Evolutionary conservation across 2,113 vertebrate species (phyloP).

Genomic region (Plectropomus leopardus): DNA sequence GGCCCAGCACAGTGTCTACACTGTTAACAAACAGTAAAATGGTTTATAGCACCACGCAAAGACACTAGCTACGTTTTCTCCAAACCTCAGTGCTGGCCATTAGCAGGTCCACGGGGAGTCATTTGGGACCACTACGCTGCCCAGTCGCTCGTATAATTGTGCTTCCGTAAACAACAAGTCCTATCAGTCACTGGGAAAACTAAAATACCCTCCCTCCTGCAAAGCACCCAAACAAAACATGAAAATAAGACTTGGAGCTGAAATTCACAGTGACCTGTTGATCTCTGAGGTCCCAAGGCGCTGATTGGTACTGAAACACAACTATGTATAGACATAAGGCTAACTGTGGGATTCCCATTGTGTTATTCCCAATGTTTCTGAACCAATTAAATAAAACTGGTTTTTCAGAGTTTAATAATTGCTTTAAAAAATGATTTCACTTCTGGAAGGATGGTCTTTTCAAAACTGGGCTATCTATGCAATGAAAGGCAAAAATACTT

Average conservation of each 20-base stretch:
- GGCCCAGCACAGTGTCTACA: constrained; percentile 26
- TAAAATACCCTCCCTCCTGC: constrained; percentile 64
- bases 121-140: constrained; percentile 53
- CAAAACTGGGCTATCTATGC: no score
- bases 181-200: constrained; percentile 69
- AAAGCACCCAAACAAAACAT: constrained; percentile 72
- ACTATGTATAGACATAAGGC: constrained; percentile 27
- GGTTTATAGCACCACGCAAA: constrained; percentile 55
- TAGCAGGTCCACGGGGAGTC: constrained; percentile 50
- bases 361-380: constrained; percentile 13
- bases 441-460: no score
- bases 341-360: background rate
- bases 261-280: constrained; percentile 58
- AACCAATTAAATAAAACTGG: no score
- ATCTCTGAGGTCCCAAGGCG: constrained; percentile 43
- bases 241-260: constrained; percentile 59
- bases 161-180: constrained; percentile 75
- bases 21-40: constrained; percentile 58
- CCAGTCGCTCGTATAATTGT: constrained; percentile 68
- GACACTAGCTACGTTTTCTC: constrained; percentile 43
- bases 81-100: constrained; percentile 32
- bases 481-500: no score
- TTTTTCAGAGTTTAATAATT: background rate
- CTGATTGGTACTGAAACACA: constrained; percentile 38
- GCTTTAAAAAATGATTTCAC: background rate